These are phyloP conservation scores for Otolemur garnettii DNA, from an alignment of 2,113 vertebrate genomes.

Conservation along the genomic window DNA sequence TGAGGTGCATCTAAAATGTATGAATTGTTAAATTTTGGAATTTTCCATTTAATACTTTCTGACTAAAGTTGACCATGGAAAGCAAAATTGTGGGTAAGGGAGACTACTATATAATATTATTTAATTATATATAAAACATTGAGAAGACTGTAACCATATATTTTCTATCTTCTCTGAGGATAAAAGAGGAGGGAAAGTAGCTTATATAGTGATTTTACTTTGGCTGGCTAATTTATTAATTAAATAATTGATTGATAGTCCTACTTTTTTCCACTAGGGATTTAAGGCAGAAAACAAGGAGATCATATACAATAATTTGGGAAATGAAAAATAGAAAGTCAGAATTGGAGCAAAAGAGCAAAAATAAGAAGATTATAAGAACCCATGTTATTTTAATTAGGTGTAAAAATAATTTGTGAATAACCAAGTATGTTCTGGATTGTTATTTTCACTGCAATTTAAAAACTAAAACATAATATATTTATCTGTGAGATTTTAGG, in stretches of 20 bases:
- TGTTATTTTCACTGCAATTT: conserved; percentile 28
- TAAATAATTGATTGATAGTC: neutral
- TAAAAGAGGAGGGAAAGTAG: neutral
- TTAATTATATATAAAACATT: neutral
- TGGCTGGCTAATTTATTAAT: conserved; percentile 30
- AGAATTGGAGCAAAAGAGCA: conserved; percentile 39
- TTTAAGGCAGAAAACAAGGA: conserved; percentile 1
- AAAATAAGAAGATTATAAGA: neutral
- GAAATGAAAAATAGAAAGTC: conserved; percentile 29
- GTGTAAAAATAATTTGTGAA: conserved; percentile 21
- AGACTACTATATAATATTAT: neutral
- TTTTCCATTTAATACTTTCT: neutral
- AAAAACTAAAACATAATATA: neutral
- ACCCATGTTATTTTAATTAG: neutral
- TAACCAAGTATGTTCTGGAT: neutral
- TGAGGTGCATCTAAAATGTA: neutral
- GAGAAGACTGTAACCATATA: neutral
- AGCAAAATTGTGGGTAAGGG: neutral
- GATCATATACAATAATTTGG: neutral
- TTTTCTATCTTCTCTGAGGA: conserved; percentile 44
- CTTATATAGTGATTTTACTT: conserved; percentile 14
- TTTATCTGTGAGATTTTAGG: conserved; percentile 6
- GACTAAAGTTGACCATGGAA: neutral
- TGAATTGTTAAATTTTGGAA: neutral
- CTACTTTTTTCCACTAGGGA: conserved; percentile 3